Evolutionary conservation across 92 coral and sea anemone genomes (phyloP).

Genomic region (Zoanthus sociatus): DNA sequence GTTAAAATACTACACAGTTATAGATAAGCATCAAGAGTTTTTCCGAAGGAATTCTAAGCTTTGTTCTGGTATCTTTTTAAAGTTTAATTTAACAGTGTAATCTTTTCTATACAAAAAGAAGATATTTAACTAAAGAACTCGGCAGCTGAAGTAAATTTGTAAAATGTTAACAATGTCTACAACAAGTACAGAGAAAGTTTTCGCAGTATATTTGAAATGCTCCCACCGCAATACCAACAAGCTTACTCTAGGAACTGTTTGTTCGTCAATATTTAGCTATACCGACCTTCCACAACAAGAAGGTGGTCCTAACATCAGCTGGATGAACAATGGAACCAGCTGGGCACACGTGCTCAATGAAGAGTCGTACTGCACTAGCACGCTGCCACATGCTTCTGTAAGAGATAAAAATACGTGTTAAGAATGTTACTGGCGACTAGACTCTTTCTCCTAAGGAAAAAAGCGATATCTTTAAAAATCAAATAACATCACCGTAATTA

Average conservation of each 20-base stretch:
- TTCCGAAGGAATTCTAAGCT: neutral
- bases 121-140: too few relatives aligned
- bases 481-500: too few relatives aligned
- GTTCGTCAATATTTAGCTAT: too few relatives aligned
- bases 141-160: too few relatives aligned
- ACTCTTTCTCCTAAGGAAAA: too few relatives aligned
- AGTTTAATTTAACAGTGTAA: too few relatives aligned
- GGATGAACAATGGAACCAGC: slow-evolving; percentile 46
- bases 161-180: too few relatives aligned
- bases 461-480: too few relatives aligned
- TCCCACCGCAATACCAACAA: neutral
- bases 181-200: too few relatives aligned
- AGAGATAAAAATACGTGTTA: neutral
- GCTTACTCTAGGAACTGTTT: neutral
- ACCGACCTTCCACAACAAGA: slow-evolving; percentile 83
- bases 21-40: neutral
- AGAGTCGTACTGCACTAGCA: slow-evolving; percentile 65
- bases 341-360: slow-evolving; percentile 67
- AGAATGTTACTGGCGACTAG: neutral
- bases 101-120: too few relatives aligned
- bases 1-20: neutral
- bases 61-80: too few relatives aligned
- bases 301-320: slow-evolving; percentile 61
- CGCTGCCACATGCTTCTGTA: slow-evolving; percentile 74
- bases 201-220: too few relatives aligned